phyloP scores from a whole-genome alignment of 2,797 vertebrate genomes.

The Danio albolineatus region DNA sequence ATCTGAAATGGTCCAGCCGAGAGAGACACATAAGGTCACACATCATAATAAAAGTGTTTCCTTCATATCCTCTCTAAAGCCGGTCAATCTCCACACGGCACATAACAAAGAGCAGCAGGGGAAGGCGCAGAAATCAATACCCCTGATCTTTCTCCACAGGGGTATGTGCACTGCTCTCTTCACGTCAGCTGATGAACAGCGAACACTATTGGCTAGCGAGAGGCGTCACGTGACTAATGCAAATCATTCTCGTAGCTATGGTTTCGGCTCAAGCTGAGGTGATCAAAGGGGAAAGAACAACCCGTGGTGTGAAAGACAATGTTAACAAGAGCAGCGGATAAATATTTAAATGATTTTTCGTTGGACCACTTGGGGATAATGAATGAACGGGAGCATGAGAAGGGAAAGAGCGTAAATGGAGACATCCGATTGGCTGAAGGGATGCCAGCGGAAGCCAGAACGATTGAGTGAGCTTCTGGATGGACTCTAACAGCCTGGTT shows the following conservation, averaged over 20 bases:
- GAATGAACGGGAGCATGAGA: constrained; percentile 7
- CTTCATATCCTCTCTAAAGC: constrained; percentile 59
- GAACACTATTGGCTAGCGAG: neutral
- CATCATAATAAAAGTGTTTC: constrained; percentile 59
- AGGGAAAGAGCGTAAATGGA: neutral
- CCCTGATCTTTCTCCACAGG: constrained; percentile 25
- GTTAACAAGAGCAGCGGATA: constrained; percentile 3
- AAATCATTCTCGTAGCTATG: constrained; percentile 19
- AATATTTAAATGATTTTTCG: constrained; percentile 41
- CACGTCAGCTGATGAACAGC: neutral
- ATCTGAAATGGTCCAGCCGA: constrained; percentile 41
- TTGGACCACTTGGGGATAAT: constrained; percentile 19
- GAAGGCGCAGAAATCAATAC: constrained; percentile 37
- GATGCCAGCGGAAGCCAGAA: neutral
- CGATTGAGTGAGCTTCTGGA: constrained; percentile 55
- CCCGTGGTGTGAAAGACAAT: constrained; percentile 40
- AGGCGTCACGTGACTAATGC: neutral
- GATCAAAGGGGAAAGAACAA: constrained; percentile 54
- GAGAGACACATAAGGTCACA: constrained; percentile 22
- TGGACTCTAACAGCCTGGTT: constrained; percentile 69
- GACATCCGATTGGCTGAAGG: constrained; percentile 16
- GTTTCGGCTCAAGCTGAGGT: constrained; percentile 22
- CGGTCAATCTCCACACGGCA: constrained; percentile 35
- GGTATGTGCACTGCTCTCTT: constrained; percentile 11
- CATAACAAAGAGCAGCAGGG: constrained; percentile 46